Base-by-base conservation (phyloP, 92 coral and sea anemone genomes). In the Pocillopora meandrina region DNA sequence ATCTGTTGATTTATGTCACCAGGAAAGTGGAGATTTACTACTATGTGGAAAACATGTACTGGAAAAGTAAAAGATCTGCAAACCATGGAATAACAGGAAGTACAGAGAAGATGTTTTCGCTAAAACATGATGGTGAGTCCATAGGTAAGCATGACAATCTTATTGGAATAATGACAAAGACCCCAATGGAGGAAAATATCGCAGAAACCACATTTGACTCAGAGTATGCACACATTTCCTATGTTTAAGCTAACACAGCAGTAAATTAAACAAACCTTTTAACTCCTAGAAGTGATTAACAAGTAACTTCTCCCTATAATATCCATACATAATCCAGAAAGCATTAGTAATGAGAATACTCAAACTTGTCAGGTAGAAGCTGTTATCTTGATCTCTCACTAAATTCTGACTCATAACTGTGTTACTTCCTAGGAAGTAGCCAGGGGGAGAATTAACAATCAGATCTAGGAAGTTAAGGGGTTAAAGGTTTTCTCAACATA, bases 1-100 rank as follows among this genome's bases (percentile, higher is more conserved):
- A 92, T 77, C 86, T 96, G 49, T 86, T 96, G 74, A 92, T 94
- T 49, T 96, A 94, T 72, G 90, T 94, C 19, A 91, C 95, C 11
- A 78, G 95, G 56, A 92, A 91, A 57, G 87, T 90, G 31, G 98
- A 94, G 83, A 91, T 87, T 58, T 49, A 87, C 60, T 84, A 36
- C 88, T 93, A 92, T 91, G 95, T 85, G 71, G 95, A 89, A 74
- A 64, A 84, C 23, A 63, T 33, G 56, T 91, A 93, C 89, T 87
- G 93, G 91, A 35, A 78, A 36, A 42, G 55, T 72, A 89, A 84
- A 61, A 0, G 2, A 3, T 2, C 16, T 34, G 76, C 4, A 11
- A 58, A 70, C 35, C 56, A 58, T 56, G 4, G 12, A 15, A 3
- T 12, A 61, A 21, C 14, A 1, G 68, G 59, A 10, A 72, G 72